Conservation (phyloP, 2,888 invertebrate species). For the Sesamia inferens region DNA sequence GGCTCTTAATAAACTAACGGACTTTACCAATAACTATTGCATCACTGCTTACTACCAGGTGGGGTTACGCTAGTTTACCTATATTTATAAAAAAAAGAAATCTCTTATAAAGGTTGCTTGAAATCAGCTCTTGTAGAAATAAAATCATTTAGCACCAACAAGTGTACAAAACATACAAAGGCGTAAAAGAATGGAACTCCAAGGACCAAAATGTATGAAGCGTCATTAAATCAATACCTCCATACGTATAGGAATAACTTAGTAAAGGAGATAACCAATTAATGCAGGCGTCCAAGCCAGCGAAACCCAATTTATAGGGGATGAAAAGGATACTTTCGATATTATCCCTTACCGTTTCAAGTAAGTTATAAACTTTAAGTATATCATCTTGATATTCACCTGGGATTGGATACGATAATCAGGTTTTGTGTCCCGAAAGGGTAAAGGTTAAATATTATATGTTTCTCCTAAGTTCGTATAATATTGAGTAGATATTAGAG, state of each 20-base stretch:
- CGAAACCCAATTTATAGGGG: conserved; percentile 33
- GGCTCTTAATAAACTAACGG: too few species aligned
- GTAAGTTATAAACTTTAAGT: conserved; percentile 27
- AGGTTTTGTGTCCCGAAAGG: neutral
- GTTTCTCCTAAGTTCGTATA: conserved; percentile 1
- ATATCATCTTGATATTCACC: conserved; percentile 35
- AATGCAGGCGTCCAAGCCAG: conserved; percentile 28
- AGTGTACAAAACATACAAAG: neutral
- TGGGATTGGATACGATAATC: conserved; percentile 14
- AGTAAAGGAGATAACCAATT: conserved; percentile 22
- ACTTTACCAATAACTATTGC: too few species aligned
- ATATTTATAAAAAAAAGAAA: too few species aligned
- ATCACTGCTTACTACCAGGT: too few species aligned
- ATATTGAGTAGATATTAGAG: neutral
- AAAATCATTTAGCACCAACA: neutral
- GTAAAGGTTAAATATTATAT: conserved; percentile 12
- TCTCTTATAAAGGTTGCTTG: too few species aligned
- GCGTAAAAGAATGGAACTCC: neutral
- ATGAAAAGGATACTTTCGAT: conserved; percentile 29
- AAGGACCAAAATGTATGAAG: neutral
- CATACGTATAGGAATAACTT: neutral
- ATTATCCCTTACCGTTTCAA: conserved; percentile 35
- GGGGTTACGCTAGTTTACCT: too few species aligned
- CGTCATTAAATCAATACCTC: neutral
- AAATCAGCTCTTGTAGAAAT: neutral